Evolutionary conservation across 2,888 invertebrate genomes (phyloP), one percentile per base, ranked within the genome.

Genomic region (Linnaemya vulpina): DNA sequence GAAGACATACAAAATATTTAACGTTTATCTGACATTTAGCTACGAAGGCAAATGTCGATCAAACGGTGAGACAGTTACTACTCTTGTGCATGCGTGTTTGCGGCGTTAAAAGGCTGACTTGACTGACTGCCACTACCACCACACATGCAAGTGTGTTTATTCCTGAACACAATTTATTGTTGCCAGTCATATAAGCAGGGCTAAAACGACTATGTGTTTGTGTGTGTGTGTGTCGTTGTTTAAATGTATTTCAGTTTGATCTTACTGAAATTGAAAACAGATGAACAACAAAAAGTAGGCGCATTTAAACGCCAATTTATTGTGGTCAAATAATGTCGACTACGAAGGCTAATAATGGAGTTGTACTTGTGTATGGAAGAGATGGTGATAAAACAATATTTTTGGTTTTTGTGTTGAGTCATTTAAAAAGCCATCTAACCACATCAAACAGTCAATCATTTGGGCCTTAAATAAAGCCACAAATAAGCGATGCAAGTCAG

Each of bases 11-110:
- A 81, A 83, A 79, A 75, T 75, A 75, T 82, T 79, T 73, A 79
- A 86, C 84, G 78, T 82, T 85, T 85, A 82, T 85, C 85, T 78
- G 85, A 78, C 82, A 85, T 82, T 82, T 76, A 60, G 71, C 77
- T 81, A 49, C 62, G 73, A 83, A 78, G 71, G 76, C 67, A 76
- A 82, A 78, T 76, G 81, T 83, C 78, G 77, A 85, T 85, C 78
- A 84, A 81, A 83, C 68, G 81, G 70, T 60, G 43, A 86, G 73
- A 74, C 76, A 78, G 81, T 84, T 55, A 35, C 63, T 71, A 30
- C 60, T 62, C 25, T 73, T 55, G 13, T 70, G 51, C 53, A 10
- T 74, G 63, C 25, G 40, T 46, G 51, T 68, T 60, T 55, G 84
- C 71, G 49, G 58, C 79, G 74, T 77, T 80, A 77, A 70, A 84